Base-by-base conservation (phyloP, 2,113 vertebrate species). In the Callithrix jacchus region DNA sequence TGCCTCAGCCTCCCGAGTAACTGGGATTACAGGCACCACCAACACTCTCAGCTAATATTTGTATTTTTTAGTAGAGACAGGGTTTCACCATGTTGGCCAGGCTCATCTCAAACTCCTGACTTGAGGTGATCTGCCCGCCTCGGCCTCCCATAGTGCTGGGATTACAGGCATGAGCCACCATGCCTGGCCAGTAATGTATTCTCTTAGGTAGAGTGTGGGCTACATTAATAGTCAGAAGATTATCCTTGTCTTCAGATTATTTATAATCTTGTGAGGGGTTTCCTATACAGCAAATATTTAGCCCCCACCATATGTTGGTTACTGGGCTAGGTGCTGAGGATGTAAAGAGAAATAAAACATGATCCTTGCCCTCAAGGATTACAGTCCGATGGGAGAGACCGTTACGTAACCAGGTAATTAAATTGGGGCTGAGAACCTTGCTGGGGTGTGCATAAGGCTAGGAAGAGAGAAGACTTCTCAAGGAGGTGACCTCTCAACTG, bases 301-400 rank as follows among this genome's bases (percentile, higher is more conserved):
- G 49, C 13, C 49, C 6, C 21, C 68, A 6, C 47, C 21, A 4
- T 66, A 52, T 86, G 54, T 68, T 47, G 35, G 20, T 86, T 61
- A 92, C 35, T 52, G 30, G 80, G 49, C 35, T 73, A 11, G 35
- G 71, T 17, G 4, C 35, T 91, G 76, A 84, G 77, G 2, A 35
- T 42, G 40, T 45, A 27, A 83, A 79, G 76, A 37, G 64, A 83
- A 76, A 61, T 35, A 66, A 73, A 74, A 74, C 16, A 13, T 64
- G 61, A 68, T 92, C 81, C 66, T 87, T 96, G 86, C 21, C 87
- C n/a, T 95, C 37, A 52, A 93, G 89, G 71, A 56, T 82, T 94
- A 21, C 45, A 89, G 49, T 85, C 71, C 80, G 71, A 2, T 83
- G 94, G 30, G 70, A 71, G 52, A 73, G 54, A 86, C 45, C 30